Evolutionary conservation across 2,888 invertebrate species (phyloP), one percentile per base, ranked within the genome.

Genomic region (Osmoderma eremita): DNA sequence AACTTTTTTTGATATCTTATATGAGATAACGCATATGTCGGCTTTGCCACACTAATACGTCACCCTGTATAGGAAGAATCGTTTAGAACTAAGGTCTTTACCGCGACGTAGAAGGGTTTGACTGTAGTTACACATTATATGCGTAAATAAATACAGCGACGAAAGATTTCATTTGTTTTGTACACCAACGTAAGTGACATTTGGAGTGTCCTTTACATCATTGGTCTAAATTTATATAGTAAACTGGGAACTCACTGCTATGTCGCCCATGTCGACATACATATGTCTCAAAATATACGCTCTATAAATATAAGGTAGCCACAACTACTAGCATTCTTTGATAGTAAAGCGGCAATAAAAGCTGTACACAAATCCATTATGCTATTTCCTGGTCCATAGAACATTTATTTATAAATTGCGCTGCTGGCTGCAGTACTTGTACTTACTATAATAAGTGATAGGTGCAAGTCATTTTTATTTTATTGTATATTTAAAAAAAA

Each of bases 151-250:
- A 30, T 30, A 30, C 30, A 30, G 10, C 17, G 12, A 36, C 38
- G 17, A 53, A 53, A 17, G 6, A 10, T 30, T 42, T 53, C 39
- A 64, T 63, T 63, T 50, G 63, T 50, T 63, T 50, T 63, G 20
- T 17, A 17, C 50, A 50, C 20, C 50, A 50, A 50, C 50, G 41
- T 62, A 49, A 53, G 51, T 64, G 64, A 64, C 64, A 64, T 64
- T 64, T 64, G 41, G 30, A 41, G 53, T 64, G 64, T 64, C 53
- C 64, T 64, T 64, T 64, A 64, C 64, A 64, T 64, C 58, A 61
- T 45, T 64, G 64, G 64, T 64, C 64, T 64, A 64, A 64, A 50
- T 64, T 42, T 64, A 50, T 45, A 64, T 20, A 61, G 30, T 45
- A 61, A 61, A 61, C 58, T 61, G 45, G 50, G 63, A 49, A 49